Percentiles rank a stretch among this genome's conserved stretches.
phyloP scores from a whole-genome alignment of 2,888 invertebrate genomes.

The Alsophila aescularia region DNA sequence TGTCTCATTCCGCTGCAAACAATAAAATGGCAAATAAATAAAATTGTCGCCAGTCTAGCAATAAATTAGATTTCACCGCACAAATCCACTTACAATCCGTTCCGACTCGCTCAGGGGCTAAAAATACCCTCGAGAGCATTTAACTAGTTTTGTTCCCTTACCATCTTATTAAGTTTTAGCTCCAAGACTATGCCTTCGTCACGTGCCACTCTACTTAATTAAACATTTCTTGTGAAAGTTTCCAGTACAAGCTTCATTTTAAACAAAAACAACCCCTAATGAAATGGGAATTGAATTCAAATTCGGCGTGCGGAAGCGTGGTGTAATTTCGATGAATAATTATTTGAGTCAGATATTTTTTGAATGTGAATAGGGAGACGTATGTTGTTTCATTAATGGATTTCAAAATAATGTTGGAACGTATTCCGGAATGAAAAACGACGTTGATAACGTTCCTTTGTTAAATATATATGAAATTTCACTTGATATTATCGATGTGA shows the following conservation, averaged over 20 bases:
- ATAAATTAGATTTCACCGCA: constrained; percentile 34
- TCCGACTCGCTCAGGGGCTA: constrained; percentile 14
- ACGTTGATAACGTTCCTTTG: background rate
- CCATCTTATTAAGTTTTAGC: constrained; percentile 57
- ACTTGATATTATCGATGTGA: background rate
- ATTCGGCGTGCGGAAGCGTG: background rate
- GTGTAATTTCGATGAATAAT: constrained; percentile 7
- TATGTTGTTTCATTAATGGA: constrained; percentile 2
- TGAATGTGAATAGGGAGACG: constrained; percentile 10
- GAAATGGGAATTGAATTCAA: background rate
- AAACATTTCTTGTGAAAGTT: constrained; percentile 61
- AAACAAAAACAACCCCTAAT: constrained; percentile 8
- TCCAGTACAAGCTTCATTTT: constrained; percentile 16
- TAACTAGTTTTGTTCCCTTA: constrained; percentile 51
- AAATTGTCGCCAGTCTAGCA: constrained; percentile 30
- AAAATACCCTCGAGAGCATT: constrained; percentile 32
- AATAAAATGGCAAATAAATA: constrained; percentile 30
- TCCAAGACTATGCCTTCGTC: constrained; percentile 55
- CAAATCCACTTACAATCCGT: constrained; percentile 37
- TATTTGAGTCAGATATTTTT: constrained; percentile 11
- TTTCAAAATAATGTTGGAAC: background rate
- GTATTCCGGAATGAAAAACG: background rate
- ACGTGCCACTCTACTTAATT: constrained; percentile 69
- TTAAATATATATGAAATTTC: background rate
- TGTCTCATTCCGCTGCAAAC: constrained; percentile 15